phyloP scores from a whole-genome alignment of 1,140 invertebrate genomes.

The Drosophila littoralis region DNA sequence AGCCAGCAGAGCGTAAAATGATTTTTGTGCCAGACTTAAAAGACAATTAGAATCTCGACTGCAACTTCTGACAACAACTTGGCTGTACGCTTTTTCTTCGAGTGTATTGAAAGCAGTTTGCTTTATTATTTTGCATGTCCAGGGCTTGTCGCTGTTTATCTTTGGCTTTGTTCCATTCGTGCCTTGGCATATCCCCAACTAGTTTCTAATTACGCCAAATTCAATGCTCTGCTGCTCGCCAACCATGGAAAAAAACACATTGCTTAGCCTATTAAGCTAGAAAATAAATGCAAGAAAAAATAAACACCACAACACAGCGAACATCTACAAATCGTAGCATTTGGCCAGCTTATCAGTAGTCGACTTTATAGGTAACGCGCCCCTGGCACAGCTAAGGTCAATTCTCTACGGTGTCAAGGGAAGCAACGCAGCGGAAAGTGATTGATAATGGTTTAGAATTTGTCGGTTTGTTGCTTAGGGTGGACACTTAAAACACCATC shows the following conservation, averaged over 20 bases:
- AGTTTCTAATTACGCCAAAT: conserved; percentile 74
- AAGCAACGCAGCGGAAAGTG: conserved; percentile 24
- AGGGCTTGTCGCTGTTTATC: conserved; percentile 24
- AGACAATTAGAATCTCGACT: conserved; percentile 43
- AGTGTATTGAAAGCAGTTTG: conserved; percentile 42
- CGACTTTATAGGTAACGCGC: conserved; percentile 44
- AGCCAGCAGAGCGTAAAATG: conserved; percentile 64
- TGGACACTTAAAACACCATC: conserved; percentile 3
- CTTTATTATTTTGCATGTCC: conserved; percentile 46
- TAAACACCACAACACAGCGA: background rate
- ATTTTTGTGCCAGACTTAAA: conserved; percentile 49
- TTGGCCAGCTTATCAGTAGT: conserved; percentile 52
- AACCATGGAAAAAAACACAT: conserved; percentile 29
- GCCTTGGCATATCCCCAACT: conserved; percentile 26
- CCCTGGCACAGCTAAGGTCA: conserved; percentile 58
- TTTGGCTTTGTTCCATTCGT: conserved; percentile 36
- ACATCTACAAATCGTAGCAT: background rate
- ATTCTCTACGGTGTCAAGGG: conserved; percentile 7
- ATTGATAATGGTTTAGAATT: conserved; percentile 50
- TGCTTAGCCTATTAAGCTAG: conserved; percentile 2
- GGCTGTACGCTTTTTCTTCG: conserved; percentile 22
- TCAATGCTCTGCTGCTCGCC: conserved; percentile 45
- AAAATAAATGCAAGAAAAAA: background rate
- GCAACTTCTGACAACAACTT: conserved; percentile 7
- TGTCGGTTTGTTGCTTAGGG: background rate